Evolutionary conservation across 2,888 invertebrate species (phyloP), one percentile per base, ranked within the genome.

Genomic region (Poecilobothrus nobilitatus): DNA sequence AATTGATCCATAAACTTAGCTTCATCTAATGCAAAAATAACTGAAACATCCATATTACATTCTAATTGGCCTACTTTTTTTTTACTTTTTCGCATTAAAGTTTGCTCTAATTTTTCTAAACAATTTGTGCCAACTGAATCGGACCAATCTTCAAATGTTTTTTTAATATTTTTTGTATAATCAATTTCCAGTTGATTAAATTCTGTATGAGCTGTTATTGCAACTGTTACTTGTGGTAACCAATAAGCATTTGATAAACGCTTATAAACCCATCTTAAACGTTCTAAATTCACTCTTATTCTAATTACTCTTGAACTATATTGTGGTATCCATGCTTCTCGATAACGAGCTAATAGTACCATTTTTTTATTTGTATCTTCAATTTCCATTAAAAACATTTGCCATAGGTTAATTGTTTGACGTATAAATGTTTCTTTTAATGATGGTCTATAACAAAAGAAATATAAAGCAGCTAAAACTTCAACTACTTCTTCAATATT

Each of bases 401-500:
- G 84, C 87, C 91, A 92, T 2, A 91, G 85, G 70, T 85, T 82
- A 66, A 85, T 83, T 15, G 89, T 89, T 78, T 90, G 90, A 53
- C 84, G 84, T 71, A 90, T 86, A 76, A 91, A 91, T 1, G 90
- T 82, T 0, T 87, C 84, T 34, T 86, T 86, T 67, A 94, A 83
- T 18, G 88, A 89, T 75, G 89, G 88, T 68, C 94, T 85, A 72
- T 88, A 88, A 0, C 91, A 88, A 75, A 91, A 92, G 77, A 91
- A 91, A 76, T 91, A 87, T 74, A 94, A 86, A 0, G 90, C 88
- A 74, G 88, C 91, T 7, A 95, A 82, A 1, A 90, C 86, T 71
- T 92, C 88, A 10, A 95, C 85, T 0, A 90, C 92, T 76, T 94
- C 92, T 74, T 92, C 91, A 0, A 94, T 87, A 73, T 91, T 91